A percentile compares a stretch with the other conserved stretches of the same genome.
Conservation (phyloP, 2,888 invertebrate species). For the Drosophila tanythrix region DNA sequence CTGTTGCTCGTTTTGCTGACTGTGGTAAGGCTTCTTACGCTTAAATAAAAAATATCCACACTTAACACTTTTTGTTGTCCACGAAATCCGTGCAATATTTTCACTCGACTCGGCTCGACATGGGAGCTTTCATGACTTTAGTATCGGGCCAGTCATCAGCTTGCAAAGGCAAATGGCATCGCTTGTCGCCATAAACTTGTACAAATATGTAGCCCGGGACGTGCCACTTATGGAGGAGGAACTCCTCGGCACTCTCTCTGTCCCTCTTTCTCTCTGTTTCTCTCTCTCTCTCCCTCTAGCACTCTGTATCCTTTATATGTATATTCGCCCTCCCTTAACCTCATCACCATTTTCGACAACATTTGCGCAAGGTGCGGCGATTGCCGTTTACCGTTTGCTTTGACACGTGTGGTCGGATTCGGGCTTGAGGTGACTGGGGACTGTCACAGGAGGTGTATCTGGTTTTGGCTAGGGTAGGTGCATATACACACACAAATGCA, state of each 20-base stretch:
- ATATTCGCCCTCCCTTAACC: constrained; percentile 7
- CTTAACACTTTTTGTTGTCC: constrained; percentile 76
- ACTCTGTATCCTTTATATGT: not conserved
- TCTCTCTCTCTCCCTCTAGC: not conserved
- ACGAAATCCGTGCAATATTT: constrained; percentile 62
- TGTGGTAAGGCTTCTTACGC: constrained; percentile 63
- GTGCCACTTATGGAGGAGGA: constrained; percentile 66
- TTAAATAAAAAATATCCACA: constrained; percentile 77
- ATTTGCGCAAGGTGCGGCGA: constrained; percentile 72
- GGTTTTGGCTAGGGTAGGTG: constrained; percentile 16
- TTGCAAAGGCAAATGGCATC: constrained; percentile 74
- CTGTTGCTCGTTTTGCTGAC: constrained; percentile 48
- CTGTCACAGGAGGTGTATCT: constrained; percentile 46
- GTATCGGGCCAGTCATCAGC: constrained; percentile 78
- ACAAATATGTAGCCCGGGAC: constrained; percentile 74
- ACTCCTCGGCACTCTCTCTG: not conserved
- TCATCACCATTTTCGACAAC: constrained; percentile 51
- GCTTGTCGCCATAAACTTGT: constrained; percentile 80
- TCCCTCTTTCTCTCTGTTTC: not conserved
- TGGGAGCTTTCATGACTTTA: constrained; percentile 72
- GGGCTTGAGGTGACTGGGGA: constrained; percentile 36
- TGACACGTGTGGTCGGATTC: constrained; percentile 63
- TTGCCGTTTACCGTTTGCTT: constrained; percentile 70
- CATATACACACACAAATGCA: not conserved
- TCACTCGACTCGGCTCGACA: constrained; percentile 27